A percentile compares a stretch with the other conserved stretches of the same genome.
phyloP scores from a whole-genome alignment of 2,797 vertebrate genomes.

The Natrix natrix region DNA sequence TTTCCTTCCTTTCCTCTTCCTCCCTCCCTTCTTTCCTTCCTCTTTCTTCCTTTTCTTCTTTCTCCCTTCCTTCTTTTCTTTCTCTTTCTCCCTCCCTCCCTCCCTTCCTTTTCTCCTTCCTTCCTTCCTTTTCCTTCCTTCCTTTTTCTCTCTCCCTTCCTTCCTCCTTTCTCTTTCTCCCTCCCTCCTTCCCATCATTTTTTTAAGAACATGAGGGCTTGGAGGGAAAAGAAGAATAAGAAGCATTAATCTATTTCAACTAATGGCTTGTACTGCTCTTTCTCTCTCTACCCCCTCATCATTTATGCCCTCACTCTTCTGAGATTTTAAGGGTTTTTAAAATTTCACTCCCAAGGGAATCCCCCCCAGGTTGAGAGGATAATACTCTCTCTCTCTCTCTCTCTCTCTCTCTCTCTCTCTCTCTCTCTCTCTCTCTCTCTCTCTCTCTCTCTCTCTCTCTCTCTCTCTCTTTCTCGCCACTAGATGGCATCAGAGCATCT shows the following conservation, averaged over 20 bases:
- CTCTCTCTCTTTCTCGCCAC: neutral
- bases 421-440: neutral
- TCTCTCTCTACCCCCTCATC: neutral
- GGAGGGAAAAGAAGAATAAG: neutral
- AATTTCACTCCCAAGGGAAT: neutral
- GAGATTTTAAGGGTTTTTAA: neutral
- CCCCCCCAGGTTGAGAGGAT: neutral
- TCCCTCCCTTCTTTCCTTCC: no score
- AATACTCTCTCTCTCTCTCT: neutral
- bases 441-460: neutral
- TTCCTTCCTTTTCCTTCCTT: no score
- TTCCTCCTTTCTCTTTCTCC: no score
- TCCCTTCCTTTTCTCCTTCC: no score
- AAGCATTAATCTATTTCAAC: neutral
- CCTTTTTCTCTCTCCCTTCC: no score
- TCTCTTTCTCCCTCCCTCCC: no score
- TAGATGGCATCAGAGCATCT: conserved; percentile 47
- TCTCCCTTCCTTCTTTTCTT: no score
- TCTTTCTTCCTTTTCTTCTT: no score
- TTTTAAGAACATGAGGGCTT: neutral
- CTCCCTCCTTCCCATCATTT: neutral
- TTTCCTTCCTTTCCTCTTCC: no score
- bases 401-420: neutral
- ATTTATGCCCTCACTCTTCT: neutral
- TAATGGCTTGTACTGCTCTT: neutral